These are phyloP conservation scores for Poeciliopsis paucimaculata DNA, from an alignment of 2,797 vertebrate species.

Conservation along the genomic window DNA sequence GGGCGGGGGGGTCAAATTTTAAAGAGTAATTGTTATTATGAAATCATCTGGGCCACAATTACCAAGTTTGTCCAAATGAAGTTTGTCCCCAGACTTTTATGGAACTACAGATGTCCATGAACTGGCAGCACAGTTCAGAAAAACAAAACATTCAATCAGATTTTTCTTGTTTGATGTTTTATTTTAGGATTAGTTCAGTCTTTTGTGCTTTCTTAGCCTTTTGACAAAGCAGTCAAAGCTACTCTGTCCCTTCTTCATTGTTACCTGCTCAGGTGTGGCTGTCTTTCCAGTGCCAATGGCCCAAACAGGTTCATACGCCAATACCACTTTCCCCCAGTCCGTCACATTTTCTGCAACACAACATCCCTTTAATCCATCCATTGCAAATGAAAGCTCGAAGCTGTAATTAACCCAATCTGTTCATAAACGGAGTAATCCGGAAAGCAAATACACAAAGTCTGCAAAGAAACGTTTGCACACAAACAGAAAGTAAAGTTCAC, in stretches of 20 bases:
- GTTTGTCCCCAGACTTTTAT: neutral
- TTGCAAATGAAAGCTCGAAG: neutral
- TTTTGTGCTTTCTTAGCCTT: neutral
- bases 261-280: slow-evolving; percentile 90
- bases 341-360: slow-evolving; percentile 86
- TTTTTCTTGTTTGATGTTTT: neutral
- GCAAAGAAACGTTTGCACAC: neutral
- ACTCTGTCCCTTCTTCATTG: neutral
- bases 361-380: neutral
- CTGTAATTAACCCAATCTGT: neutral
- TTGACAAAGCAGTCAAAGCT: neutral
- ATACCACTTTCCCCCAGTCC: slow-evolving; percentile 91
- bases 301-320: slow-evolving; percentile 95
- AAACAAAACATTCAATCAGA: neutral
- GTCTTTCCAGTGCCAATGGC: slow-evolving; percentile 94
- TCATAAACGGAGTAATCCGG: neutral
- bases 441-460: neutral
- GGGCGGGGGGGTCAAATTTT: neutral
- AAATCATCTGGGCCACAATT: neutral
- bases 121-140: neutral
- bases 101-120: neutral
- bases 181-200: neutral
- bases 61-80: neutral
- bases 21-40: neutral
- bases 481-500: neutral